These are phyloP conservation scores for Aramus guarauna DNA, from an alignment of 2,113 vertebrate species.

Conservation along the genomic window DNA sequence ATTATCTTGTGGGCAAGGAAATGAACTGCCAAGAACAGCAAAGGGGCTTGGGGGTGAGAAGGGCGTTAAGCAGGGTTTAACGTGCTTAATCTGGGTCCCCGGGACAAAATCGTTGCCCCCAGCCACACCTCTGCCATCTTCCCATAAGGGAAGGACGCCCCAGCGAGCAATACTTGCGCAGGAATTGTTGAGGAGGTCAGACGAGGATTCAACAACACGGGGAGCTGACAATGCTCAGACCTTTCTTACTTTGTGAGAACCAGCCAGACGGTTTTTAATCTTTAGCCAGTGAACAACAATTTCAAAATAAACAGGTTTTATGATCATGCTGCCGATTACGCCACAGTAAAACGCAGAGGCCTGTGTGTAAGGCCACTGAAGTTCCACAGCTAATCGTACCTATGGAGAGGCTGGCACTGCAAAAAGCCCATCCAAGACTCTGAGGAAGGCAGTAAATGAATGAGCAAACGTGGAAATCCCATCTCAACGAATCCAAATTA, in stretches of 20 bases:
- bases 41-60: background rate
- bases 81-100: background rate
- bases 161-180: background rate
- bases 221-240: background rate
- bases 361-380: background rate
- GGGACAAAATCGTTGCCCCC: background rate
- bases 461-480: background rate
- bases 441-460: background rate
- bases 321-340: background rate
- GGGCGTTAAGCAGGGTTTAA: background rate
- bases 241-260: background rate
- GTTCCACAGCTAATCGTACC: background rate
- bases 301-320: background rate
- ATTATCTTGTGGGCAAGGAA: background rate
- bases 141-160: background rate
- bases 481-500: background rate
- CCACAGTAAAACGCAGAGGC: background rate
- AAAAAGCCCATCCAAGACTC: background rate
- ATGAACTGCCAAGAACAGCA: background rate
- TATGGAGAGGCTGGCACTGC: background rate
- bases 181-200: background rate
- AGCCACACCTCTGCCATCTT: background rate
- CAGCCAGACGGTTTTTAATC: background rate
- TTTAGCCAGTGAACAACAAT: background rate
- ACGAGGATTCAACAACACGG: background rate